Conservation (phyloP, 2,888 invertebrate species). For the Volucella inanis region DNA sequence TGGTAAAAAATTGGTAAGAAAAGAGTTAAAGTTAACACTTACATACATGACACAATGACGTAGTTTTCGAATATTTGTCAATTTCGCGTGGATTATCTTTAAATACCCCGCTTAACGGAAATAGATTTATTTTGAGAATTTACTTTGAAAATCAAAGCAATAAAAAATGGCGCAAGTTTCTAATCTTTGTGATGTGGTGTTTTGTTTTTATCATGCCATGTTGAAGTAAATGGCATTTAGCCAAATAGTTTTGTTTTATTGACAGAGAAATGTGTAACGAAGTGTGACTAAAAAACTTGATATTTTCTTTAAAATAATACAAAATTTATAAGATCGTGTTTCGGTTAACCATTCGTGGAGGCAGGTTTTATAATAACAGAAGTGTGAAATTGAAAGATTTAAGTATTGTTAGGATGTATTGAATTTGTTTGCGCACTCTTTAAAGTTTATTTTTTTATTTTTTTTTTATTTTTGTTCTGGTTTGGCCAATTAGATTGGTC, state of each 20-base stretch:
- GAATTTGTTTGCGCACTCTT: no score
- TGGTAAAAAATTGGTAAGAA: slow-evolving; percentile 2
- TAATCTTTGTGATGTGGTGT: not conserved
- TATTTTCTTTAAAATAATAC: not conserved
- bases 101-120: slow-evolving; percentile 8
- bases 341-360: no score
- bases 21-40: slow-evolving; percentile 23
- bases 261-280: slow-evolving; percentile 5
- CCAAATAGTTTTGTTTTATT: slow-evolving; percentile 19
- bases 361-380: no score
- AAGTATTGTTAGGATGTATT: no score
- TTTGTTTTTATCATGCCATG: not conserved
- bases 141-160: slow-evolving; percentile 26
- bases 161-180: slow-evolving; percentile 21
- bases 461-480: no score
- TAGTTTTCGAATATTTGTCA: slow-evolving; percentile 29
- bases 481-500: no score
- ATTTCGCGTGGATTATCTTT: slow-evolving; percentile 1
- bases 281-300: slow-evolving; percentile 20
- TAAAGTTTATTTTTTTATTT: no score
- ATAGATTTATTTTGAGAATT: slow-evolving; percentile 27
- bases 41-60: slow-evolving; percentile 29
- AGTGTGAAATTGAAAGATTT: no score
- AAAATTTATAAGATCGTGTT: not conserved
- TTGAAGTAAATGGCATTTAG: slow-evolving; percentile 18